Conservation (phyloP, 2,888 invertebrate genomes). For the Drosophila histrio region DNA sequence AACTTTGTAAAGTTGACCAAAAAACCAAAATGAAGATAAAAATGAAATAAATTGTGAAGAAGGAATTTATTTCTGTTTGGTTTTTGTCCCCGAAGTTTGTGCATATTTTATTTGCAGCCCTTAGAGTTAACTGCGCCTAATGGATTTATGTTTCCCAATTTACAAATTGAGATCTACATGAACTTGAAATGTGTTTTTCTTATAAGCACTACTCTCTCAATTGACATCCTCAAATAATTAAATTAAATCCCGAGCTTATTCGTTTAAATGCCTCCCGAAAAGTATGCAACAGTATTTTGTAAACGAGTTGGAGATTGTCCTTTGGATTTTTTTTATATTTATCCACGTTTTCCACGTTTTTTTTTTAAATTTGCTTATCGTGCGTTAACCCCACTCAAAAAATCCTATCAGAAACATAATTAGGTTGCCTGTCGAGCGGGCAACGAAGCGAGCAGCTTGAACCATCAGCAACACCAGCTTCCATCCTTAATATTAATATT, state of each 20-base stretch:
- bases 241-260: slow-evolving; percentile 38
- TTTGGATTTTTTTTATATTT: slow-evolving; percentile 5
- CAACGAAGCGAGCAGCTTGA: slow-evolving; percentile 25
- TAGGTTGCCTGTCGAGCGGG: slow-evolving; percentile 56
- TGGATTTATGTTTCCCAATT: slow-evolving; percentile 53
- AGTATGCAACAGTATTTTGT: slow-evolving; percentile 42
- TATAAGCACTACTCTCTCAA: slow-evolving; percentile 39
- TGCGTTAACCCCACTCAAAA: slow-evolving; percentile 69
- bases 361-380: slow-evolving; percentile 16
- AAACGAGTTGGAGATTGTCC: slow-evolving; percentile 23
- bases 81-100: slow-evolving; percentile 49
- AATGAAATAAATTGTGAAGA: neutral
- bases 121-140: slow-evolving; percentile 40
- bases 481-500: slow-evolving; percentile 69
- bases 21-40: neutral
- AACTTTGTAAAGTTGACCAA: slow-evolving; percentile 64
- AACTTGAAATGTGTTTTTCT: slow-evolving; percentile 47
- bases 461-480: neutral
- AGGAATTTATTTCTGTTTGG: slow-evolving; percentile 47
- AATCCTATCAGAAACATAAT: slow-evolving; percentile 67
- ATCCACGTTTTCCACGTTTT: neutral
- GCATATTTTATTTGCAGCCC: slow-evolving; percentile 64
- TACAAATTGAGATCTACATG: slow-evolving; percentile 49
- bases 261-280: slow-evolving; percentile 22
- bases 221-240: slow-evolving; percentile 42